Conservation (phyloP, 1,140 invertebrate genomes). For the Cyrtorhinus lividipennis region DNA sequence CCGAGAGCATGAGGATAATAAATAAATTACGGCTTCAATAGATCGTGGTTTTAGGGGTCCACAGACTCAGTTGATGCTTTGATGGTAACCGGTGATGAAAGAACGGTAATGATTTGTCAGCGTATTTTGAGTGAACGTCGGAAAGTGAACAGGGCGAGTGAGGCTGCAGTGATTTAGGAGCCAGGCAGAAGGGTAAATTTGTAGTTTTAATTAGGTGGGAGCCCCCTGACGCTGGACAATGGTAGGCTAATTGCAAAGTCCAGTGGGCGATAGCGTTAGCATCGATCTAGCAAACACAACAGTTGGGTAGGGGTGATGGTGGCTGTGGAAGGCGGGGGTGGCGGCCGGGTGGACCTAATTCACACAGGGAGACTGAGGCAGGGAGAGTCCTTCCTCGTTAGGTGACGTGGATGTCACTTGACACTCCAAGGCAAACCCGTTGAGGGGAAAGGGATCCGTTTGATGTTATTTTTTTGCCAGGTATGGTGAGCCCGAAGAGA, state of each 20-base stretch:
- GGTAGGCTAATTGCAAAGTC: slow-evolving; percentile 1
- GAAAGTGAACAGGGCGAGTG: neutral
- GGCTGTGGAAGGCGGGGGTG: neutral
- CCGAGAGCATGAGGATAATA: no score
- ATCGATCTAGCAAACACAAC: slow-evolving; percentile 4
- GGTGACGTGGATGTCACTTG: slow-evolving; percentile 10
- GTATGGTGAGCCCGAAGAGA: neutral
- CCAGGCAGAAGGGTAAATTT: neutral
- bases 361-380: no score
- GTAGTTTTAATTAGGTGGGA: slow-evolving; percentile 8
- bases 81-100: neutral
- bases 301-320: neutral
- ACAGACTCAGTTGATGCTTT: no score
- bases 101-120: neutral
- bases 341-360: neutral
- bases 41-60: no score
- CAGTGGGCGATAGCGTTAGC: neutral
- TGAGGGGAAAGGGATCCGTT: neutral
- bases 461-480: neutral
- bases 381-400: slow-evolving; percentile 5
- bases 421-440: slow-evolving; percentile 10
- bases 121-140: neutral
- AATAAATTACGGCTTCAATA: no score
- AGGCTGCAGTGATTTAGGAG: neutral
- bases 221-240: neutral